These are phyloP conservation scores for Sprattus sprattus DNA, from an alignment of 2,113 vertebrate genomes.

Conservation along the genomic window DNA sequence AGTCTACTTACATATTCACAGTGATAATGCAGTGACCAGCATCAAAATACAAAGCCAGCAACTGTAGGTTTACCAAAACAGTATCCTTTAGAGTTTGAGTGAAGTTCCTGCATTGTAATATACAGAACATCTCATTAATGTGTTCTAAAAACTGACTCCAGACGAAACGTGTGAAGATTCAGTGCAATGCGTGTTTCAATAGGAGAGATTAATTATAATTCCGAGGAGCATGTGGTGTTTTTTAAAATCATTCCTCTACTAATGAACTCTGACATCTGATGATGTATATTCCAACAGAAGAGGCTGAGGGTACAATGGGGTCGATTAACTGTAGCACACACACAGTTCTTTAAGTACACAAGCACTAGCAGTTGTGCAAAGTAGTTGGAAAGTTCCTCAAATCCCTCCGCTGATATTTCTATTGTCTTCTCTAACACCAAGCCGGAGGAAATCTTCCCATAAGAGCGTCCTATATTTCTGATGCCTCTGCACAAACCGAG, in stretches of 20 bases:
- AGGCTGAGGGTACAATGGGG: neutral
- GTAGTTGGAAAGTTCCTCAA: neutral
- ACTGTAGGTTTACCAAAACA: neutral
- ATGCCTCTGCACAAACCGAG: slow-evolving; percentile 64
- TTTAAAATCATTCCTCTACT: neutral
- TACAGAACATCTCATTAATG: neutral
- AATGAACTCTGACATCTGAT: neutral
- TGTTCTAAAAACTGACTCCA: neutral
- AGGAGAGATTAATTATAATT: neutral
- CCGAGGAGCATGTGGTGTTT: neutral
- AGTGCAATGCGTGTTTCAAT: neutral
- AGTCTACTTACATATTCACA: too few relatives aligned
- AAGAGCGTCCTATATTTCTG: slow-evolving; percentile 54
- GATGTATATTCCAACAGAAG: neutral
- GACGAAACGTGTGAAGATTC: neutral
- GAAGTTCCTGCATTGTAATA: neutral
- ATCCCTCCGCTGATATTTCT: slow-evolving; percentile 44
- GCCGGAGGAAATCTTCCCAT: slow-evolving; percentile 44
- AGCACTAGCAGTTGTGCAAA: neutral
- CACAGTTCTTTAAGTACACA: neutral
- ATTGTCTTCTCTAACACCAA: slow-evolving; percentile 58
- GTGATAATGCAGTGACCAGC: too few relatives aligned
- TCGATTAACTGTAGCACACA: neutral
- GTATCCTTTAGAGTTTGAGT: neutral
- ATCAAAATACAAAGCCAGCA: too few relatives aligned